Percentiles rank a stretch among this genome's conserved stretches.
Evolutionary conservation across 1,140 invertebrate species (phyloP).

Genomic region (Pemphigus obesinymphae): DNA sequence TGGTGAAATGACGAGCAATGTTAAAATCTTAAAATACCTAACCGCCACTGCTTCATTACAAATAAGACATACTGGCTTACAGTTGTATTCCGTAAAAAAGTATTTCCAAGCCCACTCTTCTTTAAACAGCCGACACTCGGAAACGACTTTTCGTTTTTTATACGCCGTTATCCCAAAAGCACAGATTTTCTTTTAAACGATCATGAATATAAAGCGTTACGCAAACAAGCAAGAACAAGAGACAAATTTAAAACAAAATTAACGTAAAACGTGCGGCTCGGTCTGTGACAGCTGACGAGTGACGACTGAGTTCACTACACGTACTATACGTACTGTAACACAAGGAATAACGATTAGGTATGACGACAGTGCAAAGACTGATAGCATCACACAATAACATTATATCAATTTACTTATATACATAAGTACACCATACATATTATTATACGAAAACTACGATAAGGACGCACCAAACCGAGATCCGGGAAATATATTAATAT

Average conservation of each 20-base stretch:
- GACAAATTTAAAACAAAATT: conserved; percentile 4
- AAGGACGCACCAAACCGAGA: conserved; percentile 10
- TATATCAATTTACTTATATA: conserved; percentile 17
- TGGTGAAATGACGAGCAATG: conserved; percentile 34
- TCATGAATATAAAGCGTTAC: not conserved
- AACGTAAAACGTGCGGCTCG: not conserved
- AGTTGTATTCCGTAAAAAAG: too few relatives aligned
- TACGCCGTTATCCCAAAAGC: not conserved
- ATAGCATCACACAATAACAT: conserved; percentile 10
- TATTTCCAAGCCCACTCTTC: too few relatives aligned
- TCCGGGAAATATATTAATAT: conserved; percentile 1
- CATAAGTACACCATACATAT: not conserved
- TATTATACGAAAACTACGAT: conserved; percentile 9
- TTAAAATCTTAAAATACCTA: conserved; percentile 43
- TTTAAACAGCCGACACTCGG: conserved; percentile 42
- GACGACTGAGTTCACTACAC: conserved; percentile 7
- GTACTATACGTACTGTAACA: not conserved
- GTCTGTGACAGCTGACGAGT: conserved; percentile 6
- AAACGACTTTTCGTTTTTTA: conserved; percentile 45
- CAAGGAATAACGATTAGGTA: conserved; percentile 10
- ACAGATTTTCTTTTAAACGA: not conserved
- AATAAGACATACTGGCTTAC: too few relatives aligned
- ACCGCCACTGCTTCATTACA: conserved; percentile 44
- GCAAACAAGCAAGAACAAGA: not conserved
- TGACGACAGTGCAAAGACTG: conserved; percentile 2